Base-by-base conservation (phyloP, 2,888 invertebrate species). In the Plebejus anna region DNA sequence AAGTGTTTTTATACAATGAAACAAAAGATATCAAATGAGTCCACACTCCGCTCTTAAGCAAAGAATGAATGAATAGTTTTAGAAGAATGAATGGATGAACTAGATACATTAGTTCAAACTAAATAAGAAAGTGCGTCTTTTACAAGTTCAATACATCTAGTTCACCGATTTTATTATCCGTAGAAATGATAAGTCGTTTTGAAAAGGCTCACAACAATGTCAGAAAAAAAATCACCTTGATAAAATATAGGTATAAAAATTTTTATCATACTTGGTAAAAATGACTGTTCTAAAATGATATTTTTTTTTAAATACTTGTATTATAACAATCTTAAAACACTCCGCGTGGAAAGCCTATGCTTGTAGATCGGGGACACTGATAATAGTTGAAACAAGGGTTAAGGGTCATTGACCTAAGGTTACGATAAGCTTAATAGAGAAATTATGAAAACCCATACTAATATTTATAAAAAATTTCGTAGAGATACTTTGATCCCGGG, bases 11-110 rank as follows among this genome's bases (percentile, higher is more conserved):
- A 22, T 9, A 61, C 61, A 61, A 61, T 61, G 61, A 61, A 22
- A 61, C 61, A 61, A 61, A 28, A 28, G 28, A 61, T 11, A 61
- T 61, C 22, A 61, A 61, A 61, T 28, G 61, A 61, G 61, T 61
- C 1, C 28, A 61, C 22, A 13, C 59, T 13, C 59, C 47, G 9
- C 16, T 55, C 55, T 5, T 55, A 55, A 55, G 16, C 55, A 55
- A 55, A 55, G 55, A 55, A 55, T 59, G 22, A 28, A 28, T 61
- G 61, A 61, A 61, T 61, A 22, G 61, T 61, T n/a, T 22, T 61
- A 2, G 61, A 61, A 6, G 28, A 22, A 22, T 61, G 61, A 61
- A 61, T 61, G 61, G 11, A 28, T 22, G 61, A 61, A 28, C 61
- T 61, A 61, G 28, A 61, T 28, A 61, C 61, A 61, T 7, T 22